Conservation (phyloP, 2,113 vertebrate species). For the Dromiciops gliroides region DNA sequence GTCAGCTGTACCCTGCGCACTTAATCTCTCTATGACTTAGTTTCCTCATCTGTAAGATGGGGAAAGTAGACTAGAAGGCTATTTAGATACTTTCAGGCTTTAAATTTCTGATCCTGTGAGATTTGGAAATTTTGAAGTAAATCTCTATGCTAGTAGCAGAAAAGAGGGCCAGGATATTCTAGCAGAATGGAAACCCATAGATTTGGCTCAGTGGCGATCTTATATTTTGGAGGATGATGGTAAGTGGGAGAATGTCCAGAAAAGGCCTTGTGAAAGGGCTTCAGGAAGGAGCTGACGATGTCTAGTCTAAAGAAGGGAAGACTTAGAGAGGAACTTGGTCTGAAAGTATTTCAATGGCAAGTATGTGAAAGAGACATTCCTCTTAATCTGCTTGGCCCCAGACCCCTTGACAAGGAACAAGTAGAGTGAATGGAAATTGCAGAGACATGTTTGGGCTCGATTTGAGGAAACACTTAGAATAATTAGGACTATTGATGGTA, state of each 20-base stretch:
- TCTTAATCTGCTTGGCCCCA: neutral
- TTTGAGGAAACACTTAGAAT: neutral
- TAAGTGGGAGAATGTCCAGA: neutral
- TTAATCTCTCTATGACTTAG: neutral
- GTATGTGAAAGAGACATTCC: neutral
- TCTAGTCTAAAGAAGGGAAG: neutral
- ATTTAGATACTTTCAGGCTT: neutral
- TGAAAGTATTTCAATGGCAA: neutral
- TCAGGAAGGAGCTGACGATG: neutral
- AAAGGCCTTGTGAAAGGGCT: neutral
- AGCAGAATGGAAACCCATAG: neutral
- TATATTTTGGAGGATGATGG: neutral
- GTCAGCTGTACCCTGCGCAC: neutral
- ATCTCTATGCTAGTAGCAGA: neutral
- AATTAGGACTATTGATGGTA: neutral
- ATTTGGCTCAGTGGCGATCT: neutral
- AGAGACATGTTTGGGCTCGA: neutral
- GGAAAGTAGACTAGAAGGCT: neutral
- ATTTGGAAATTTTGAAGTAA: neutral
- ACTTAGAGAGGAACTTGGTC: neutral
- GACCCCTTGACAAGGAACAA: too few relatives aligned
- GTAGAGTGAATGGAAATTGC: neutral
- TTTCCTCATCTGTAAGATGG: neutral
- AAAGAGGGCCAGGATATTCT: neutral
- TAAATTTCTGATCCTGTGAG: neutral